Base-by-base conservation (phyloP, 2,797 vertebrate species). In the Microctenopoma lineatum region DNA sequence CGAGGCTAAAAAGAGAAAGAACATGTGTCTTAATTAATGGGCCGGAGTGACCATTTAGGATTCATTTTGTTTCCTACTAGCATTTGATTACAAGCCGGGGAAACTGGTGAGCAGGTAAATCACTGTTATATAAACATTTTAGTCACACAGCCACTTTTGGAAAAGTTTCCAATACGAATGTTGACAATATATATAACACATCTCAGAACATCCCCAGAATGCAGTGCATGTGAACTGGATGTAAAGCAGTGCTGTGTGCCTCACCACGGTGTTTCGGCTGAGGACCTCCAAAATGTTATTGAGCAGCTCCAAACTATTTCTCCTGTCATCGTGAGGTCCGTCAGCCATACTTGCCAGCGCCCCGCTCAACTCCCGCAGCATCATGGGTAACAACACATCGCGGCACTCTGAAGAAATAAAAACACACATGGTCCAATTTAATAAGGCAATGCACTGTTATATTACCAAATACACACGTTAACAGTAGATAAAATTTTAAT, bases 261-360 rank as follows among this genome's bases (percentile, higher is more conserved):
- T 96, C 83, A 99, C 98, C 93, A 90, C 90, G 0, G 95, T 95
- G 61, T 94, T 92, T 69, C 87, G 85, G 92, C 97, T 98, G 64
- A 99, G 96, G 76, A 98, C 97, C 84, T 99, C 96, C 85, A 99
- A 87, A 61, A 99, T 97, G 83, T 97, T 98, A 67, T 97, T 95
- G 70, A 99, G 96, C 44, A 99, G 92, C 75, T 97, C 96, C 25
- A 99, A 90, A 39, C 97, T 97, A 81, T 94, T 93, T 48, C 84
- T 86, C 55, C 92, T 90, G 58, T 94, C 94, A 6, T 94, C 94
- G 2, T 93, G 91, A 29, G 86, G 90, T 13, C 91, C 92, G 0
- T 92, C 91, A 2, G 81, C 86, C 84, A 93, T 89, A n/a, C 68
- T 77, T 70, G 50, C 76, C 84, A 99, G 86, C 1, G 96, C 91